Evolutionary conservation across 2,797 vertebrate genomes (phyloP).

Genomic region (Catharus ustulatus): DNA sequence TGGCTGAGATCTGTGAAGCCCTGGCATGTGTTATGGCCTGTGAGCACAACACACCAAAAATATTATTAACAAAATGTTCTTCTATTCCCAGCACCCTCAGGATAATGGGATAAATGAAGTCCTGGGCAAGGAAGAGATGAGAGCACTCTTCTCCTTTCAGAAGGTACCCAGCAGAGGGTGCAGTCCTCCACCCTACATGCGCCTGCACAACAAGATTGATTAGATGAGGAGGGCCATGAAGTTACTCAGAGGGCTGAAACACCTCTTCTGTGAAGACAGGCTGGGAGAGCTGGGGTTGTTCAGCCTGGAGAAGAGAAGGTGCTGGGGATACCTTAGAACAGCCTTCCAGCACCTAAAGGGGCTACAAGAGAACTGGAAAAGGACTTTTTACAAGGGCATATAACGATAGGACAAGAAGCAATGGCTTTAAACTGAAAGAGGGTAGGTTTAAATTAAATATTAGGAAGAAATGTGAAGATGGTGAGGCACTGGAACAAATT

Average conservation of each 20-base stretch:
- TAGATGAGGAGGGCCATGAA: background rate
- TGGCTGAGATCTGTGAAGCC: background rate
- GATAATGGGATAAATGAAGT: background rate
- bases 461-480: background rate
- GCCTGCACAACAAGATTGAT: background rate
- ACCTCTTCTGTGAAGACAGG: background rate
- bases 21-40: background rate
- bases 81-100: background rate
- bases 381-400: background rate
- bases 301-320: background rate
- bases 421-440: background rate
- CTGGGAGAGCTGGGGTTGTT: background rate
- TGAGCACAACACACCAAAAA: background rate
- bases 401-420: too few species aligned
- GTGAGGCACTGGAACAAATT: background rate
- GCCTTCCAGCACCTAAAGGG: background rate
- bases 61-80: background rate
- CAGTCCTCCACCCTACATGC: background rate
- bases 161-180: background rate
- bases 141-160: background rate
- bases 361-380: background rate
- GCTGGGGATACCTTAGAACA: background rate
- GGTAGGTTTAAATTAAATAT: background rate
- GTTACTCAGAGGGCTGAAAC: background rate
- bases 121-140: background rate